Percentiles rank a stretch among this genome's conserved stretches.
These are phyloP conservation scores for Tiaroga cobitis DNA, from an alignment of 2,797 vertebrate genomes.

Conservation along the genomic window DNA sequence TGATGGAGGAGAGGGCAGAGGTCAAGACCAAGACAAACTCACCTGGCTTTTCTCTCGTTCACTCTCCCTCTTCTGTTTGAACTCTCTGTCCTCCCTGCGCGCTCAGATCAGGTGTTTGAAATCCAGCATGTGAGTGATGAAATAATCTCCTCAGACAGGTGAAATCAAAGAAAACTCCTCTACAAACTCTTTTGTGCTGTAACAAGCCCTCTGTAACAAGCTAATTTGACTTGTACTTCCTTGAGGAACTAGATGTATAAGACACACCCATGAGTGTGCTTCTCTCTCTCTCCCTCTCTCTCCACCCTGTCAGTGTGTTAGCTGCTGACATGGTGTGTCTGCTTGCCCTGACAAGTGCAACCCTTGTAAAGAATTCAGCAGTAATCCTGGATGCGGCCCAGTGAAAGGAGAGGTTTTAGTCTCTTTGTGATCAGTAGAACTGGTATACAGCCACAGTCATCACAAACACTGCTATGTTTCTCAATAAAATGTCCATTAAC, in stretches of 20 bases:
- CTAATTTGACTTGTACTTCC: slow-evolving; percentile 84
- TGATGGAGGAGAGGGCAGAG: slow-evolving; percentile 39
- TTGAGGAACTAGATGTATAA: slow-evolving; percentile 85
- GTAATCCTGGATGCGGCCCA: slow-evolving; percentile 73
- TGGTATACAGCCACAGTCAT: slow-evolving; percentile 76
- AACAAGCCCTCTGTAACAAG: slow-evolving; percentile 70
- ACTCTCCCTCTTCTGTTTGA: slow-evolving; percentile 72
- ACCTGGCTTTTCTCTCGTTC: slow-evolving; percentile 73
- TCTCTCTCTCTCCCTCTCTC: slow-evolving; percentile 61
- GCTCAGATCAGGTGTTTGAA: slow-evolving; percentile 66
- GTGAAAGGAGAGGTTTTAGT: slow-evolving; percentile 78
- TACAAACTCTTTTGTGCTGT: slow-evolving; percentile 59
- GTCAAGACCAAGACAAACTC: slow-evolving; percentile 62
- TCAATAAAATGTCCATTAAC: background rate
- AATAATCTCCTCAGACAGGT: slow-evolving; percentile 64
- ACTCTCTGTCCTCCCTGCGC: slow-evolving; percentile 57
- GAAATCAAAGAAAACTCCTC: slow-evolving; percentile 53
- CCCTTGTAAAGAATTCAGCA: slow-evolving; percentile 80
- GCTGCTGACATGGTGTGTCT: slow-evolving; percentile 76
- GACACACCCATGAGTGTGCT: slow-evolving; percentile 78
- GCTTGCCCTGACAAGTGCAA: slow-evolving; percentile 82
- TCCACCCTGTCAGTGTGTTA: slow-evolving; percentile 57
- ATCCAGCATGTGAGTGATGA: slow-evolving; percentile 61
- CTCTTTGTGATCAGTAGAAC: slow-evolving; percentile 72
- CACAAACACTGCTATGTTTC: slow-evolving; percentile 47